Percentiles rank a stretch among this genome's conserved stretches.
Conservation (phyloP, 2,888 invertebrate species). For the Azorinus chamasolen region DNA sequence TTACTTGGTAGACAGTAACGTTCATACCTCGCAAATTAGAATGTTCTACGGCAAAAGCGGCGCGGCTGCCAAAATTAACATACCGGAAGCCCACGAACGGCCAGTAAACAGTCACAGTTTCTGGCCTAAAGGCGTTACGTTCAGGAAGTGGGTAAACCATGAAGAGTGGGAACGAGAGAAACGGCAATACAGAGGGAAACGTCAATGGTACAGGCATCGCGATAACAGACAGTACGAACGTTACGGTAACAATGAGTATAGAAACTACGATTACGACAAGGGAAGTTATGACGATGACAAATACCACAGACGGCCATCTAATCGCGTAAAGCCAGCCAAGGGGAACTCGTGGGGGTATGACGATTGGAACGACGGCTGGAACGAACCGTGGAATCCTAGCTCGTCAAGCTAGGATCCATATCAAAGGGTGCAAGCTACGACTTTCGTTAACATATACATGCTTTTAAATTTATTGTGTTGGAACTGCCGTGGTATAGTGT, state of each 20-base stretch:
- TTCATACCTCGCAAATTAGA: background rate
- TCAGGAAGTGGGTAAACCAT: slow-evolving; percentile 1
- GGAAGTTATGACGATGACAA: background rate
- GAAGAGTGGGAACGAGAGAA: background rate
- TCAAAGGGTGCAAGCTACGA: too few relatives aligned
- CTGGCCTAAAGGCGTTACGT: background rate
- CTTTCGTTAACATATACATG: background rate
- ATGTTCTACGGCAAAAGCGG: slow-evolving; percentile 9
- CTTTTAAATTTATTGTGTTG: slow-evolving; percentile 3
- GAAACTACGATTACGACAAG: background rate
- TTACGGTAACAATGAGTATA: background rate
- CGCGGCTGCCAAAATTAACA: slow-evolving; percentile 6
- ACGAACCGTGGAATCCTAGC: too few relatives aligned
- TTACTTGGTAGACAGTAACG: background rate
- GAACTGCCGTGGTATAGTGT: too few relatives aligned
- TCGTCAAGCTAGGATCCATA: too few relatives aligned
- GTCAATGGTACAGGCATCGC: background rate
- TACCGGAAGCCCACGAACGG: background rate
- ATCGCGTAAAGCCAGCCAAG: too few relatives aligned
- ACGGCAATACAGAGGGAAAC: background rate
- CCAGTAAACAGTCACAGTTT: slow-evolving; percentile 4
- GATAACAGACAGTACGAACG: background rate
- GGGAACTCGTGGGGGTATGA: background rate
- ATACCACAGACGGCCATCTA: background rate
- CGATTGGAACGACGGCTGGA: too few relatives aligned